Evolutionary conservation across 2,797 vertebrate genomes (phyloP).

Genomic region (Cyprinella venusta): DNA sequence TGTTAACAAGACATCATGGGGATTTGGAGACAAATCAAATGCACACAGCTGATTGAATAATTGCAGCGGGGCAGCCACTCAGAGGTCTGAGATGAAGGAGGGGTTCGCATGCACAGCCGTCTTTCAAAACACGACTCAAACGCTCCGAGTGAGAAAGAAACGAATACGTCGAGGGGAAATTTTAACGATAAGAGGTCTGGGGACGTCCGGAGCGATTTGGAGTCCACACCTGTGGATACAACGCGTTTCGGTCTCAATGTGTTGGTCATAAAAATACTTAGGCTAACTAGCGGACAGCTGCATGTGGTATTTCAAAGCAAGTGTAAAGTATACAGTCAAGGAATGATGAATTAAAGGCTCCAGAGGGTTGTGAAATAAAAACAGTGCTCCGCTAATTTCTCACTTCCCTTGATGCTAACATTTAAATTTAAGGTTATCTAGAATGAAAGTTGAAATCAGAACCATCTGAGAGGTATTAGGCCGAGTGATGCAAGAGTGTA

Average conservation of each 20-base stretch:
- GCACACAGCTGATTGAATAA: slow-evolving; percentile 69
- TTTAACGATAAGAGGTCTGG: background rate
- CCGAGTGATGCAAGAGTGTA: slow-evolving; percentile 56
- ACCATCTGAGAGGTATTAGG: slow-evolving; percentile 64
- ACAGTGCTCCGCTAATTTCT: slow-evolving; percentile 31
- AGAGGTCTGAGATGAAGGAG: slow-evolving; percentile 54
- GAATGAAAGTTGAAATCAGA: slow-evolving; percentile 54
- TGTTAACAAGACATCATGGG: slow-evolving; percentile 69
- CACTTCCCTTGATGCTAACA: slow-evolving; percentile 43
- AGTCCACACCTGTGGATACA: background rate
- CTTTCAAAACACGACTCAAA: slow-evolving; percentile 24
- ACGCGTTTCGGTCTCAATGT: background rate
- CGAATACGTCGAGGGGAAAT: background rate
- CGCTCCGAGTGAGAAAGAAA: background rate
- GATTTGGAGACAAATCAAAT: slow-evolving; percentile 62
- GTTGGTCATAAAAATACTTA: slow-evolving; percentile 21
- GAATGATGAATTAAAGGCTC: slow-evolving; percentile 35
- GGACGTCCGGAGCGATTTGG: background rate
- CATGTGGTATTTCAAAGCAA: slow-evolving; percentile 33
- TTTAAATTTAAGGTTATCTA: slow-evolving; percentile 57
- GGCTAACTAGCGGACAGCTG: slow-evolving; percentile 26
- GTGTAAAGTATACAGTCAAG: slow-evolving; percentile 28
- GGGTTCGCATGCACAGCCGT: slow-evolving; percentile 41
- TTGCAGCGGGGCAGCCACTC: slow-evolving; percentile 61
- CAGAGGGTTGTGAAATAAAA: slow-evolving; percentile 42